Evolutionary conservation across 2,888 invertebrate species (phyloP).

Genomic region (Cryptus armator): DNA sequence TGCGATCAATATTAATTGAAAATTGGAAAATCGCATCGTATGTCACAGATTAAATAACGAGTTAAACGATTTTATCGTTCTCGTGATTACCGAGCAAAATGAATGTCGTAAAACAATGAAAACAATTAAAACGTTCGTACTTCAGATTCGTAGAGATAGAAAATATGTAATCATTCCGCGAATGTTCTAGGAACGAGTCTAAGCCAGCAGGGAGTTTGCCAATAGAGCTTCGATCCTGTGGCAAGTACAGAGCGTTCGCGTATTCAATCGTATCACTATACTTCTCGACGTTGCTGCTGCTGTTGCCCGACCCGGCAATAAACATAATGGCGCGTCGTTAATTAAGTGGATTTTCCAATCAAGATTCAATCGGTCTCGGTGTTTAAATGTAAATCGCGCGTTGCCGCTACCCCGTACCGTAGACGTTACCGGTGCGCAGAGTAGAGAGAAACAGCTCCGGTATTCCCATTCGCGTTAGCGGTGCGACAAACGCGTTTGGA

Average conservation of each 20-base stretch:
- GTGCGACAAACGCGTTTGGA: slow-evolving; percentile 52
- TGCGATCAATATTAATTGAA: background rate
- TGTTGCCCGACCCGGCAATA: slow-evolving; percentile 71
- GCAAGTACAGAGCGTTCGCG: background rate
- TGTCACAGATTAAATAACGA: no score
- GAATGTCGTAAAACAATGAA: background rate
- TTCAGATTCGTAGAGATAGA: background rate
- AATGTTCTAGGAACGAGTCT: background rate
- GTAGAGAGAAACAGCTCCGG: slow-evolving; percentile 18
- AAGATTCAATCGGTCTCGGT: slow-evolving; percentile 83
- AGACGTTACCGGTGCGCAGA: slow-evolving; percentile 26
- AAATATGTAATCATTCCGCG: background rate
- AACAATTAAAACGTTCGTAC: background rate
- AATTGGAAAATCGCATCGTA: no score
- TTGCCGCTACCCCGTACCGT: slow-evolving; percentile 32
- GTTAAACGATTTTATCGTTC: no score
- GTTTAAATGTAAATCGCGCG: slow-evolving; percentile 81
- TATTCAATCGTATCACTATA: slow-evolving; percentile 17
- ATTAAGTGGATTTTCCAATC: slow-evolving; percentile 83
- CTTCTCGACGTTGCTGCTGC: slow-evolving; percentile 7
- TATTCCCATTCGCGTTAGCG: slow-evolving; percentile 39
- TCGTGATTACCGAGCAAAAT: no score
- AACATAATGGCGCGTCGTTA: slow-evolving; percentile 80
- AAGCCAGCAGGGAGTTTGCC: background rate
- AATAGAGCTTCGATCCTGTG: background rate